These are phyloP conservation scores for Cololabis saira DNA, from an alignment of 2,113 vertebrate species.

Conservation along the genomic window DNA sequence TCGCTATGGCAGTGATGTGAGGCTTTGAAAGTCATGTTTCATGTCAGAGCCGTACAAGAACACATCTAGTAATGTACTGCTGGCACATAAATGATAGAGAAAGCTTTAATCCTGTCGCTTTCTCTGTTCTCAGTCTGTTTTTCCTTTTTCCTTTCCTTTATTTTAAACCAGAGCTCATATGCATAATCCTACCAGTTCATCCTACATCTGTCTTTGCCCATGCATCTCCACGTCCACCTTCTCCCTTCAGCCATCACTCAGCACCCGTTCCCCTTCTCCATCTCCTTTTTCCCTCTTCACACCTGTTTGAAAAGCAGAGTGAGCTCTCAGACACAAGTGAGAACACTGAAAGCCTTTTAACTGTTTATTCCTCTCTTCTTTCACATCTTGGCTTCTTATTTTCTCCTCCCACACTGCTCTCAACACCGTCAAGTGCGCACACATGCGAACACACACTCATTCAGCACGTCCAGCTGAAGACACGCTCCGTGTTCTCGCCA, in stretches of 20 bases:
- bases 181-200: slow-evolving; percentile 43
- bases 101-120: slow-evolving; percentile 21
- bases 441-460: slow-evolving; percentile 17
- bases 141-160: slow-evolving; percentile 10
- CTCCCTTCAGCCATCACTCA: slow-evolving; percentile 11
- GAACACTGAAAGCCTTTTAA: slow-evolving; percentile 85
- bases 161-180: slow-evolving; percentile 28
- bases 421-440: slow-evolving; percentile 16
- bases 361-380: slow-evolving; percentile 41
- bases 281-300: slow-evolving; percentile 43
- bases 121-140: not conserved
- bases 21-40: slow-evolving; percentile 66
- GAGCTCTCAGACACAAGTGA: slow-evolving; percentile 64
- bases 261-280: slow-evolving; percentile 10
- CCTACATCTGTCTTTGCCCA: slow-evolving; percentile 20
- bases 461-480: slow-evolving; percentile 36
- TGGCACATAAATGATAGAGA: slow-evolving; percentile 73
- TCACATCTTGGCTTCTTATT: slow-evolving; percentile 26
- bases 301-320: slow-evolving; percentile 66
- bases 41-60: slow-evolving; percentile 70
- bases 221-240: slow-evolving; percentile 18
- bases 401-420: slow-evolving; percentile 10
- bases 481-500: slow-evolving; percentile 47
- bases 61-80: slow-evolving; percentile 75
- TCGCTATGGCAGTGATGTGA: slow-evolving; percentile 28